phyloP scores from a whole-genome alignment of 1,140 invertebrate species.

The Proales similis region DNA sequence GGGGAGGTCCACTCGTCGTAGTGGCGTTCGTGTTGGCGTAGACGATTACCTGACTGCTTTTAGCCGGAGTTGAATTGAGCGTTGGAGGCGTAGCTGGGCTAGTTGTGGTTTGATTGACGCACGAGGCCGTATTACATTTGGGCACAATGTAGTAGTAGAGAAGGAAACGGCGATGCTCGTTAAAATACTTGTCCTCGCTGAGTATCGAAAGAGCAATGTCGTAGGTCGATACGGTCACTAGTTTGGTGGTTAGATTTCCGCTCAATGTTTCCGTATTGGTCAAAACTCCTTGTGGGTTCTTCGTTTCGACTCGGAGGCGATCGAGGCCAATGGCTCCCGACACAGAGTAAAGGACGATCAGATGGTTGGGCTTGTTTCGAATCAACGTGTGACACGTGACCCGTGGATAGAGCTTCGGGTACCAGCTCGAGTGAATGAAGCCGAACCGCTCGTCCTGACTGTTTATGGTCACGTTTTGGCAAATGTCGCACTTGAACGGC shows the following conservation, averaged over 20 bases:
- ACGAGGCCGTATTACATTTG: constrained; percentile 17
- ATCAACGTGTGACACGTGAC: constrained; percentile 34
- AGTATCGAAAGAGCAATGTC: constrained; percentile 20
- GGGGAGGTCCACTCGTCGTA: neutral
- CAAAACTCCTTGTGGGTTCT: constrained; percentile 30
- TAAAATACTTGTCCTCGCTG: constrained; percentile 15
- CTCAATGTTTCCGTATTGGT: constrained; percentile 24
- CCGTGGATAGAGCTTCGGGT: constrained; percentile 33
- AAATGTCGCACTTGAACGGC: constrained; percentile 32
- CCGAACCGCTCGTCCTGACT: constrained; percentile 19
- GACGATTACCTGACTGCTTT: neutral
- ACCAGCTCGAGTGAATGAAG: constrained; percentile 30
- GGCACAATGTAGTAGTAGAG: constrained; percentile 32
- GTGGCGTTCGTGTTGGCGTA: neutral
- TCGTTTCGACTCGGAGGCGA: constrained; percentile 27
- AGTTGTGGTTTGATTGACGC: constrained; percentile 9
- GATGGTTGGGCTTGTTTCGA: constrained; percentile 33
- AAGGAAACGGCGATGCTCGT: constrained; percentile 15
- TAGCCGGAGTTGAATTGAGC: neutral
- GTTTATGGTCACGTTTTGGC: constrained; percentile 34
- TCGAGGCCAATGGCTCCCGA: constrained; percentile 20
- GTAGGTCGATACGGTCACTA: constrained; percentile 22
- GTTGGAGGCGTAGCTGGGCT: neutral
- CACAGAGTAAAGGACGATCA: constrained; percentile 35
- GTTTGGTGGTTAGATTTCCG: constrained; percentile 29